Conservation (phyloP, 2,888 invertebrate species). For the Julus scandinavius region DNA sequence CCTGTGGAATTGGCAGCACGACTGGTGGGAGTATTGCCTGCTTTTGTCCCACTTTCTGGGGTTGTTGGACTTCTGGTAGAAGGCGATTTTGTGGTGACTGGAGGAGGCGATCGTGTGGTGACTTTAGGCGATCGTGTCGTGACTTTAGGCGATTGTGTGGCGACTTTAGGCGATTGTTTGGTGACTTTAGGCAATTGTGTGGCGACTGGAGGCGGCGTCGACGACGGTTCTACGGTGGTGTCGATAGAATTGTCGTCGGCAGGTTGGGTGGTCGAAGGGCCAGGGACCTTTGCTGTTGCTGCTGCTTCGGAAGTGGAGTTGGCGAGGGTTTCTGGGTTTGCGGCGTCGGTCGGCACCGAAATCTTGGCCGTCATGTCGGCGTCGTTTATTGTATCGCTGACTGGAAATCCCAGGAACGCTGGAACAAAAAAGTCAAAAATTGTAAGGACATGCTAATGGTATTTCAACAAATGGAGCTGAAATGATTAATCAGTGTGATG, state of each 20-base stretch:
- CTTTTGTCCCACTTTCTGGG: background rate
- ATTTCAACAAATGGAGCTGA: too few species aligned
- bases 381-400: background rate
- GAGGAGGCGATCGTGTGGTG: background rate
- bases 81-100: constrained; percentile 5
- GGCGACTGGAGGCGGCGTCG: background rate
- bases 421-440: background rate
- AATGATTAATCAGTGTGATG: too few species aligned
- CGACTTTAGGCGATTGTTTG: background rate
- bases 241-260: background rate
- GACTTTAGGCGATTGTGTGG: background rate
- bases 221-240: background rate
- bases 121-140: background rate
- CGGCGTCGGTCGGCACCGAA: background rate
- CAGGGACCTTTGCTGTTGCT: background rate
- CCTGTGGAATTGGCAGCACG: background rate
- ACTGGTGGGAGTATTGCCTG: too few species aligned
- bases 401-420: background rate
- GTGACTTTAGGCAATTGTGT: background rate
- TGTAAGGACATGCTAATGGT: too few species aligned
- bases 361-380: background rate
- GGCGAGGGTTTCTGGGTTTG: background rate
- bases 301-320: background rate
- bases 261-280: too few species aligned
- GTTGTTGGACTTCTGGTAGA: background rate